phyloP scores from a whole-genome alignment of 2,888 invertebrate species.

The Myopa tessellatipennis region DNA sequence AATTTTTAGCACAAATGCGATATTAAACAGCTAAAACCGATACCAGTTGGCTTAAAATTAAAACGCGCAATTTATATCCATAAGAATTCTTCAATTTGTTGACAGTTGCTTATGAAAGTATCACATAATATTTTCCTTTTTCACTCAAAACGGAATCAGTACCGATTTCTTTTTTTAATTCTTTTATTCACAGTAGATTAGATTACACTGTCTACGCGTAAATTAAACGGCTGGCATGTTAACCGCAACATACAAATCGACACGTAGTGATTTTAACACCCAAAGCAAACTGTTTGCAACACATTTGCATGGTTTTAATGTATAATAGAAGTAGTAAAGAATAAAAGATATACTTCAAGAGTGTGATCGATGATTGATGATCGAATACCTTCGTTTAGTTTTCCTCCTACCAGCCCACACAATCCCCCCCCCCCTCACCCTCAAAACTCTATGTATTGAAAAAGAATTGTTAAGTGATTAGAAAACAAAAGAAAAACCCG shows the following conservation, averaged over 20 bases:
- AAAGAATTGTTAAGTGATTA: conserved; percentile 24
- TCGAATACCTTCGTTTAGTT: no score
- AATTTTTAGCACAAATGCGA: conserved; percentile 28
- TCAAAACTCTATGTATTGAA: neutral
- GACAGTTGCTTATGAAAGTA: neutral
- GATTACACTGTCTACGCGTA: neutral
- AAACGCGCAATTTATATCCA: conserved; percentile 20
- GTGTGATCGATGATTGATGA: no score
- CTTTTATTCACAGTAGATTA: neutral
- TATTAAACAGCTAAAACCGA: neutral
- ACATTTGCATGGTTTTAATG: no score
- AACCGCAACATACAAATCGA: neutral
- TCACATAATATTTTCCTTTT: conserved; percentile 1
- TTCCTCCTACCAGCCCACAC: no score
- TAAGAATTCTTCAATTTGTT: neutral
- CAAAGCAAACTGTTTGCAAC: no score
- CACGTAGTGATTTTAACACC: neutral
- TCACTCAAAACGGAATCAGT: no score
- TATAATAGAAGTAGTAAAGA: no score
- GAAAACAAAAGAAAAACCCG: neutral
- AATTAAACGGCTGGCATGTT: conserved; percentile 16
- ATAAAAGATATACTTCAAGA: no score
- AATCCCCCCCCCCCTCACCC: neutral
- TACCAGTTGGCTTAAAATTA: conserved; percentile 11
- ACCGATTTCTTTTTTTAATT: no score